phyloP scores from a whole-genome alignment of 2,888 invertebrate species.

The Hipparchia sbordonii region DNA sequence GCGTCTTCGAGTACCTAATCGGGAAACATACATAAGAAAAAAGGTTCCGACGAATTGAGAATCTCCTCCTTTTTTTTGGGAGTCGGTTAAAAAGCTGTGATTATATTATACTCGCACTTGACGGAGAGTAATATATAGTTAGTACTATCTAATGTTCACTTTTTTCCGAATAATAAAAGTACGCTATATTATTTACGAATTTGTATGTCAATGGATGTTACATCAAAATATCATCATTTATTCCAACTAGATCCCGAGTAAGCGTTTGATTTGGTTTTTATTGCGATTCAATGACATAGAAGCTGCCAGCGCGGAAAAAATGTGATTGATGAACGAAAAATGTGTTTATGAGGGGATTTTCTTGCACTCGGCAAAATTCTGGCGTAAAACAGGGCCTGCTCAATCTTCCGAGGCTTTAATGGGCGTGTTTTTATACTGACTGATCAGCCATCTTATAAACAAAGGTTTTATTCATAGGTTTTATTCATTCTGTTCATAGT shows the following conservation, averaged over 20 bases:
- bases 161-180: background rate
- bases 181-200: background rate
- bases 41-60: no score
- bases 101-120: no score
- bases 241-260: conserved; percentile 4
- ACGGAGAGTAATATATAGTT: no score
- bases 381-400: background rate
- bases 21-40: no score
- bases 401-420: background rate
- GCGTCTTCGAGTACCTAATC: no score
- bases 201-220: background rate
- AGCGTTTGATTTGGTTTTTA: conserved; percentile 20
- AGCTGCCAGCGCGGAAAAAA: conserved; percentile 8
- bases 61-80: no score
- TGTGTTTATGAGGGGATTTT: conserved; percentile 6
- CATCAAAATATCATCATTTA: conserved; percentile 25
- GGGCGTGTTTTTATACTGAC: no score
- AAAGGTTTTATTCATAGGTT: no score
- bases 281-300: conserved; percentile 16
- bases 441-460: no score
- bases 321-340: conserved; percentile 19
- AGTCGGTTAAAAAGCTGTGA: no score
- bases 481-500: no score
- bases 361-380: background rate
- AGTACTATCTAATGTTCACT: background rate